phyloP scores from a whole-genome alignment of 1,140 invertebrate species.

The Nephila pilipes region DNA sequence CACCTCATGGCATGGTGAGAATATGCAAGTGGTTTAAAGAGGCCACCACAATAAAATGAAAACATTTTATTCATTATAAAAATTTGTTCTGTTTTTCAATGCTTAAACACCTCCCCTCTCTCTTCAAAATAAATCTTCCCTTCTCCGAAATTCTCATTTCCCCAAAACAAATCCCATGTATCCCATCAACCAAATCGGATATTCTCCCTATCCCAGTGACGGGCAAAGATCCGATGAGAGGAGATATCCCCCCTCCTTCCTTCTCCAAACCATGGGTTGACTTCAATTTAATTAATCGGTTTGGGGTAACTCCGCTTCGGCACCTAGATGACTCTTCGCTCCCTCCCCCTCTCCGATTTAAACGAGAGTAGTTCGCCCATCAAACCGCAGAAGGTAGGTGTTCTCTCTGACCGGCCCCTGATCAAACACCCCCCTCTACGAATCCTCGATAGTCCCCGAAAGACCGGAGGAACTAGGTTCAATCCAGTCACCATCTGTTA shows the following conservation, averaged over 20 bases:
- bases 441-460: background rate
- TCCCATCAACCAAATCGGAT: background rate
- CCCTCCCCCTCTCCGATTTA: slow-evolving; percentile 21
- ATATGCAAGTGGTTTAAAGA: too few relatives aligned
- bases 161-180: background rate
- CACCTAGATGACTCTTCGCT: background rate
- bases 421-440: background rate
- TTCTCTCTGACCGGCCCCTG: background rate
- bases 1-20: too few relatives aligned
- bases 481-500: slow-evolving; percentile 74
- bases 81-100: background rate
- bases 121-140: background rate
- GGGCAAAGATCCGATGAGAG: background rate
- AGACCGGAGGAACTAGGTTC: background rate
- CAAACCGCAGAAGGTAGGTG: slow-evolving; percentile 74
- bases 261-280: slow-evolving; percentile 44
- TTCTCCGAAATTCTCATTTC: background rate
- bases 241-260: background rate
- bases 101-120: background rate
- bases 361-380: slow-evolving; percentile 68
- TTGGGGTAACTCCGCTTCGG: slow-evolving; percentile 35
- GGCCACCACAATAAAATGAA: too few relatives aligned
- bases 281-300: slow-evolving; percentile 76
- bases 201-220: background rate
- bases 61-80: too few relatives aligned